phyloP scores from a whole-genome alignment of 2,888 invertebrate species.

The Brenthis ino region DNA sequence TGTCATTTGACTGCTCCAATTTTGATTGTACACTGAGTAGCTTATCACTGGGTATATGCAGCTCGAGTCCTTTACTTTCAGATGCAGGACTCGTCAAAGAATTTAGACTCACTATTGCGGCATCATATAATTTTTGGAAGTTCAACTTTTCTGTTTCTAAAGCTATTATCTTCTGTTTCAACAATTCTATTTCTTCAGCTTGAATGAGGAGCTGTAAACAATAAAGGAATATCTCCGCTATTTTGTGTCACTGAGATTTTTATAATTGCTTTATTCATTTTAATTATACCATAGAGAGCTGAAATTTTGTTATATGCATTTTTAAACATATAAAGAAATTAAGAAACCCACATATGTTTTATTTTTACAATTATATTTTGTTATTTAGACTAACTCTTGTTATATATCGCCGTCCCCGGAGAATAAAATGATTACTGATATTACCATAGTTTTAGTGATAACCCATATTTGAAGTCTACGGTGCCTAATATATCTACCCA shows the following conservation, averaged over 20 bases:
- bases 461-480: too few relatives aligned
- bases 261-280: not conserved
- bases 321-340: too few relatives aligned
- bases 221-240: not conserved
- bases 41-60: conserved; percentile 65
- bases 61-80: conserved; percentile 62
- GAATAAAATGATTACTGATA: too few relatives aligned
- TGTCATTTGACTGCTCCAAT: conserved; percentile 50
- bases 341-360: too few relatives aligned
- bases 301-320: too few relatives aligned
- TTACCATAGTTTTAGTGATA: too few relatives aligned
- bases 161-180: conserved; percentile 79
- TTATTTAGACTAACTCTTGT: too few relatives aligned
- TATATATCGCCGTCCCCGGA: too few relatives aligned
- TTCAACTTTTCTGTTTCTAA: conserved; percentile 83
- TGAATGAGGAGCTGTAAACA: conserved; percentile 68
- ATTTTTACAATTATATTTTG: too few relatives aligned
- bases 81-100: conserved; percentile 72
- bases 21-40: conserved; percentile 47
- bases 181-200: conserved; percentile 79
- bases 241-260: not conserved
- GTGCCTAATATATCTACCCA: too few relatives aligned
- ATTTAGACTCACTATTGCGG: conserved; percentile 75
- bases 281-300: too few relatives aligned
- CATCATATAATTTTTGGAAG: conserved; percentile 79